A percentile compares a stretch with the other conserved stretches of the same genome.
These are phyloP conservation scores for Ammodytes dubius DNA, from an alignment of 2,113 vertebrate species.

Conservation along the genomic window DNA sequence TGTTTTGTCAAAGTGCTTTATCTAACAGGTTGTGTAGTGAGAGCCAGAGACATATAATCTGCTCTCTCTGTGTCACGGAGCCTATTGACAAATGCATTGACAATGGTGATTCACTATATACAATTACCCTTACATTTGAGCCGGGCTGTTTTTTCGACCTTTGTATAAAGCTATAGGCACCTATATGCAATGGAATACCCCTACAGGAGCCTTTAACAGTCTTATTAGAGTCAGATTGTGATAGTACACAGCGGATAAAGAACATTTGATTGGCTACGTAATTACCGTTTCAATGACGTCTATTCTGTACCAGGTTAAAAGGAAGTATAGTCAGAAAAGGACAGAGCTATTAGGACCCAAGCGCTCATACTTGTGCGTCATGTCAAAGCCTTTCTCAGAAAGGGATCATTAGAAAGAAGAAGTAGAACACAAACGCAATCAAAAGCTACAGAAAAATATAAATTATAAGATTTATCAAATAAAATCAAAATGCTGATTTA, in stretches of 20 bases:
- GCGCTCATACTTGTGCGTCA: too few relatives aligned
- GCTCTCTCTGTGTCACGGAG: conserved; percentile 54
- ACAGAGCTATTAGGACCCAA: too few relatives aligned
- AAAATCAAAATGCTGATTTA: background rate
- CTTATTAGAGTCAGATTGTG: conserved; percentile 1
- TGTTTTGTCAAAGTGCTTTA: conserved; percentile 31
- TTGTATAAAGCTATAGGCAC: conserved; percentile 34
- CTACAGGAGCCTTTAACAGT: conserved; percentile 9
- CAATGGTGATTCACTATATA: conserved; percentile 27
- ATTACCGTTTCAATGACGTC: background rate
- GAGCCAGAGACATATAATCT: conserved; percentile 47
- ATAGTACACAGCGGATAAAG: background rate
- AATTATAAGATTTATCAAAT: too few relatives aligned
- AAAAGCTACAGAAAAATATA: too few relatives aligned
- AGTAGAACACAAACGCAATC: too few relatives aligned
- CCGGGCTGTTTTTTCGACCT: background rate
- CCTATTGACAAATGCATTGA: conserved; percentile 56
- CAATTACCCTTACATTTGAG: conserved; percentile 47
- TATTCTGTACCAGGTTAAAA: background rate
- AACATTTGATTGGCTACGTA: background rate
- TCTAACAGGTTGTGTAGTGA: conserved; percentile 59
- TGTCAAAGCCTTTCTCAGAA: too few relatives aligned
- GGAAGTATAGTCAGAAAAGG: too few relatives aligned
- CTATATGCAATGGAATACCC: background rate
- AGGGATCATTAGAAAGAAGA: too few relatives aligned